Conservation (phyloP, 2,797 vertebrate genomes). For the Loriculus beryllinus region DNA sequence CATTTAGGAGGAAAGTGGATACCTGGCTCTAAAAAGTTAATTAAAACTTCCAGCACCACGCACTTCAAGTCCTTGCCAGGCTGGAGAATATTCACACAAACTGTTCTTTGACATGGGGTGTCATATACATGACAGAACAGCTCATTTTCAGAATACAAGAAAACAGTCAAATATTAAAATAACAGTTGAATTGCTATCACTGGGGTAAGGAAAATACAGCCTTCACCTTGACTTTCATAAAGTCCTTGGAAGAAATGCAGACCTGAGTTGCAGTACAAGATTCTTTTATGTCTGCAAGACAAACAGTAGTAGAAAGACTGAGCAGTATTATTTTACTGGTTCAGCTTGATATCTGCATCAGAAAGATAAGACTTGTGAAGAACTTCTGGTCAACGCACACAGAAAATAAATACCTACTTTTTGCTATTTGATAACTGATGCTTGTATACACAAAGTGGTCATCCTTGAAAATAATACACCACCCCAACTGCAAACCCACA, state of each 20-base stretch:
- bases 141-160: background rate
- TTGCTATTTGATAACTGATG: background rate
- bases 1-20: background rate
- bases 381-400: background rate
- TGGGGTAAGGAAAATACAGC: background rate
- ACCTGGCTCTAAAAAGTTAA: background rate
- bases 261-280: background rate
- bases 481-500: background rate
- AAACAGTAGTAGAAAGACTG: background rate
- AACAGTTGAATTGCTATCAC: background rate
- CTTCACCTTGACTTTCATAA: fast-evolving
- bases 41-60: background rate
- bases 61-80: background rate
- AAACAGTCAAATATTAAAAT: background rate
- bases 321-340: background rate
- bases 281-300: background rate
- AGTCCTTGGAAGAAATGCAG: background rate
- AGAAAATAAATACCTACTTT: background rate
- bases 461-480: background rate
- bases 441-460: background rate
- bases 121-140: background rate
- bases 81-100: background rate
- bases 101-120: background rate
- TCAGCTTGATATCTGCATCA: background rate
- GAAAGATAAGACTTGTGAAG: background rate